A percentile compares a stretch with the other conserved stretches of the same genome.
Evolutionary conservation across 2,888 invertebrate species (phyloP).

Genomic region (Ichneumoninae sp.): DNA sequence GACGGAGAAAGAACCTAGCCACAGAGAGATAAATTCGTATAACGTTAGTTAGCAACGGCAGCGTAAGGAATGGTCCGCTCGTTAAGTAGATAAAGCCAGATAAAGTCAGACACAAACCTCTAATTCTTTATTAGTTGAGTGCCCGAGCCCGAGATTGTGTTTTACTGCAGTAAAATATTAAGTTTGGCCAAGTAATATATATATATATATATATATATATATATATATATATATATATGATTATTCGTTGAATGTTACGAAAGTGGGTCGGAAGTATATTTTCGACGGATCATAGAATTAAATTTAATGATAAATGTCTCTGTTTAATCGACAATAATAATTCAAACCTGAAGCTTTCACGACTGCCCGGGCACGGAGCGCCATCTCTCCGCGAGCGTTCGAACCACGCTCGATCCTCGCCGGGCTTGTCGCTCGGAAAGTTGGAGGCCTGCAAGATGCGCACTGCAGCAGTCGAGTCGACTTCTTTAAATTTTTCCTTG

Average conservation of each 20-base stretch:
- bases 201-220: not conserved
- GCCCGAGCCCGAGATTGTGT: conserved; percentile 34
- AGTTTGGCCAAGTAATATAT: not conserved
- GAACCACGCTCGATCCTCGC: conserved; percentile 39
- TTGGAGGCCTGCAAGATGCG: conserved; percentile 61
- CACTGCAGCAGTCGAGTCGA: conserved; percentile 6
- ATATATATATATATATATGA: not conserved
- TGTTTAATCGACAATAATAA: conserved; percentile 49
- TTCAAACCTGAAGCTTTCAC: conserved; percentile 6
- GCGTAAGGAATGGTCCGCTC: conserved; percentile 51
- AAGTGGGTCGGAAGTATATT: conserved; percentile 30
- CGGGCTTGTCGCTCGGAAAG: conserved; percentile 55
- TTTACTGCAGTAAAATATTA: conserved; percentile 26
- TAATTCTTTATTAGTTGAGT: conserved; percentile 52
- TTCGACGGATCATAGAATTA: conserved; percentile 26
- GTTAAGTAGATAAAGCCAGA: conserved; percentile 64
- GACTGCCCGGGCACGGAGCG: conserved; percentile 49
- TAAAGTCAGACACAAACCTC: conserved; percentile 56
- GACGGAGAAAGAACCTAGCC: conserved; percentile 15
- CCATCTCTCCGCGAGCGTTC: conserved; percentile 68
- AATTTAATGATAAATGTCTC: conserved; percentile 10
- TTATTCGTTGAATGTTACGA: not conserved
- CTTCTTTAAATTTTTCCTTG: not conserved
- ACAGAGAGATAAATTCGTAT: conserved; percentile 24
- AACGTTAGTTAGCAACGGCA: conserved; percentile 47